Percentiles rank a stretch among this genome's conserved stretches.
Evolutionary conservation across 2,113 vertebrate genomes (phyloP).

Genomic region (Genyomyrus donnyi): DNA sequence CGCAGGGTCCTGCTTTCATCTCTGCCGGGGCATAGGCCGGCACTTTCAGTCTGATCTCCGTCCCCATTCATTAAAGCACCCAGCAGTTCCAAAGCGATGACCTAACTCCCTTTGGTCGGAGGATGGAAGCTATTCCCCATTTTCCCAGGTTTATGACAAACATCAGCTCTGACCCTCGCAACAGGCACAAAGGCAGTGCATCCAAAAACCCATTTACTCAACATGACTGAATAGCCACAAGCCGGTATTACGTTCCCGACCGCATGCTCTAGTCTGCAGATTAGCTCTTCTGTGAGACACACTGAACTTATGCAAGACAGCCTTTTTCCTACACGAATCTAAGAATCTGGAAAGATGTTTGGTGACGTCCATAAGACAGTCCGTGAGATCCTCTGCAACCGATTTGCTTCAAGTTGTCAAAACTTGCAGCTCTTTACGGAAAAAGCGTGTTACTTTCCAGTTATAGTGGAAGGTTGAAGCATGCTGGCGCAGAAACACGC

Average conservation of each 20-base stretch:
- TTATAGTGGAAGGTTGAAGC: not conserved
- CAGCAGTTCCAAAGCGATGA: constrained; percentile 45
- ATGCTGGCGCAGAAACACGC: not conserved
- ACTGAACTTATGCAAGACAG: not conserved
- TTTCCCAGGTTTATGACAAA: constrained; percentile 36
- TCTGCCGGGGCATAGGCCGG: constrained; percentile 12
- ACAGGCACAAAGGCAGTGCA: not conserved
- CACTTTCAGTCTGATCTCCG: constrained; percentile 21
- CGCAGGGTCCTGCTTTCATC: constrained; percentile 19
- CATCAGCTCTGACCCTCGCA: constrained; percentile 21
- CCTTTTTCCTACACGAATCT: not conserved
- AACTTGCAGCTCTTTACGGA: not conserved
- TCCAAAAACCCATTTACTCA: not conserved
- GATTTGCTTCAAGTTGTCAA: not conserved
- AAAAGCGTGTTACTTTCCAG: not conserved
- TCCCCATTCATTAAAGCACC: constrained; percentile 22
- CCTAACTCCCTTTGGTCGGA: constrained; percentile 41
- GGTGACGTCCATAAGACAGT: not conserved
- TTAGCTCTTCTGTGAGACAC: not conserved
- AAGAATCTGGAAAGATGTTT: not conserved
- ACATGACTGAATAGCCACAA: not conserved
- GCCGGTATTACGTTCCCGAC: not conserved
- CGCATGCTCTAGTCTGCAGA: not conserved
- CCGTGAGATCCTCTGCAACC: not conserved
- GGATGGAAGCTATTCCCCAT: constrained; percentile 34